Conservation (phyloP, 2,888 invertebrate genomes). For the Sussaba pulchella region DNA sequence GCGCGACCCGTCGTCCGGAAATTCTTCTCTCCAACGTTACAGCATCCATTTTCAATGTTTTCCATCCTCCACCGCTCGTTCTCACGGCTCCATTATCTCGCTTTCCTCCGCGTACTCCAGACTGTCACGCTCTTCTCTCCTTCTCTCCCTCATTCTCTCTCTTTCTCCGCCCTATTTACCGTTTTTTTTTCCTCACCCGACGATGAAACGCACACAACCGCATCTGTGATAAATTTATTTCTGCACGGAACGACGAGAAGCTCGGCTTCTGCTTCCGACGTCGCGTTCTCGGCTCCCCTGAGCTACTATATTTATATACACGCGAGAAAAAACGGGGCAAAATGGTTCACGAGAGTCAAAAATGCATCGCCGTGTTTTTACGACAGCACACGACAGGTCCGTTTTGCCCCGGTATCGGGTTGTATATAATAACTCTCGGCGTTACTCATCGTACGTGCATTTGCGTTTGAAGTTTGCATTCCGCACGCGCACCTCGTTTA, state of each 20-base stretch:
- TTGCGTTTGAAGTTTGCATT: slow-evolving; percentile 28
- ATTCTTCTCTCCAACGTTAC: slow-evolving; percentile 46
- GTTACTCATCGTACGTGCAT: slow-evolving; percentile 21
- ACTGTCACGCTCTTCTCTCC: slow-evolving; percentile 25
- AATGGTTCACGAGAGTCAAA: too few species aligned
- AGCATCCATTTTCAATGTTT: slow-evolving; percentile 41
- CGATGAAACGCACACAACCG: slow-evolving; percentile 17
- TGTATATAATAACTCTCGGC: slow-evolving; percentile 3
- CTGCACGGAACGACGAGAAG: slow-evolving; percentile 14
- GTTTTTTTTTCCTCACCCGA: slow-evolving; percentile 10
- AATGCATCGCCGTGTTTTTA: too few species aligned
- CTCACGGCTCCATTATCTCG: slow-evolving; percentile 9
- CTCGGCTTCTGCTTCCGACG: slow-evolving; percentile 71
- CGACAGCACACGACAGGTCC: too few species aligned
- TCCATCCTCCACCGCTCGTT: slow-evolving; percentile 10
- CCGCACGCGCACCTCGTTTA: slow-evolving; percentile 41
- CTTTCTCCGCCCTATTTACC: slow-evolving; percentile 19
- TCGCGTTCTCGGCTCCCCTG: slow-evolving; percentile 25
- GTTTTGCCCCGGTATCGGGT: too few species aligned
- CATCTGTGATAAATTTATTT: slow-evolving; percentile 71
- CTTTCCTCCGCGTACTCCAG: slow-evolving; percentile 1
- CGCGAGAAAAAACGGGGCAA: too few species aligned
- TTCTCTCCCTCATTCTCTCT: slow-evolving; percentile 30
- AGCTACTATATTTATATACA: background rate
- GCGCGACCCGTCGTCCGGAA: slow-evolving; percentile 43